Evolutionary conservation across 1,140 invertebrate species (phyloP).

Genomic region (Orius insidiosus): DNA sequence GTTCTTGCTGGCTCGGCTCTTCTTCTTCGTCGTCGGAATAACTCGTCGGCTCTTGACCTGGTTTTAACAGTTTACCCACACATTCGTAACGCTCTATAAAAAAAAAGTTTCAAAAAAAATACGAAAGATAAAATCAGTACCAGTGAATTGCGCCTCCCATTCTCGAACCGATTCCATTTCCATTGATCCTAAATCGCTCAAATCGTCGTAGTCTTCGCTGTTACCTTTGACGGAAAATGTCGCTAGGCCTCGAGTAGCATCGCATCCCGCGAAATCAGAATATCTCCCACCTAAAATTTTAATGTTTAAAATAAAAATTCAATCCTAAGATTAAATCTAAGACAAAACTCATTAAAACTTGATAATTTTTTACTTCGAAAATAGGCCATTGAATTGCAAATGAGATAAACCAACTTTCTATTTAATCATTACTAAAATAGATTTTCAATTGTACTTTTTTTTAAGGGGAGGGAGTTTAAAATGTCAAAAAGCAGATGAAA

Average conservation of each 20-base stretch:
- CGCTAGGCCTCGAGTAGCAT: constrained; percentile 85
- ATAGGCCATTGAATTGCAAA: too few species aligned
- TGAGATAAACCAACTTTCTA: too few species aligned
- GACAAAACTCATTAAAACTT: too few species aligned
- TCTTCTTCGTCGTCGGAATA: constrained; percentile 86
- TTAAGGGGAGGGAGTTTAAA: too few species aligned
- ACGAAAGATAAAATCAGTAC: constrained; percentile 31
- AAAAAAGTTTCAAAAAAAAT: constrained; percentile 13
- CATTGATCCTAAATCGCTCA: constrained; percentile 76
- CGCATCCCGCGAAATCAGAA: constrained; percentile 77
- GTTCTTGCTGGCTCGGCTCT: constrained; percentile 29
- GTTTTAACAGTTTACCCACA: constrained; percentile 78
- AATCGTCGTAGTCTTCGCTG: constrained; percentile 82
- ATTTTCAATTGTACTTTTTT: too few species aligned
- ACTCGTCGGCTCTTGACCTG: constrained; percentile 74
- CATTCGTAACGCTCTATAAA: constrained; percentile 84
- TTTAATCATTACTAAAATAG: too few species aligned
- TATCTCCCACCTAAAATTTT: constrained; percentile 67
- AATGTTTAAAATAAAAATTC: too few species aligned
- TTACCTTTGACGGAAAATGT: constrained; percentile 77
- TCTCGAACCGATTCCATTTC: constrained; percentile 78
- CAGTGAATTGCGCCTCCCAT: constrained; percentile 95
- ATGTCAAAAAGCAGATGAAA: too few species aligned
- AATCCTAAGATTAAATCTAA: too few species aligned
- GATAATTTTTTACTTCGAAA: too few species aligned